Evolutionary conservation across 1,140 invertebrate genomes (phyloP).

Genomic region (Mylabris phalerata): DNA sequence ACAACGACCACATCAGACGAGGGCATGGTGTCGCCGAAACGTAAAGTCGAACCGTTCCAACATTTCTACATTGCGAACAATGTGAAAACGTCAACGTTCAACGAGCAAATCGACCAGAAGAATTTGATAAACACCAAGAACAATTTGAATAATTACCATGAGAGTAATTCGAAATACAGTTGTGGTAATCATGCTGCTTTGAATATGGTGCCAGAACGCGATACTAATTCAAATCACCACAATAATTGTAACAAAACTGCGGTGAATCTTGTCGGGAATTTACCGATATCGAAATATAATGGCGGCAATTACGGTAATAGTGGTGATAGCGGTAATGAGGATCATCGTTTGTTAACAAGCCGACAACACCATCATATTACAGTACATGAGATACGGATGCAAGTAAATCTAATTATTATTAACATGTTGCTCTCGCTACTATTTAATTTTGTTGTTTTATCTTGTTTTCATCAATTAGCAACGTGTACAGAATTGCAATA

Average conservation of each 20-base stretch:
- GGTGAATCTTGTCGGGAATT: conserved; percentile 35
- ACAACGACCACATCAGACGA: conserved; percentile 23
- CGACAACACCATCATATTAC: conserved; percentile 54
- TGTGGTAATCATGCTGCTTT: conserved; percentile 40
- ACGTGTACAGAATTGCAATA: conserved; percentile 74
- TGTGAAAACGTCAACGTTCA: conserved; percentile 43
- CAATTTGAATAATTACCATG: conserved; percentile 32
- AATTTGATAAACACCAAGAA: conserved; percentile 40
- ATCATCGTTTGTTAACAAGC: conserved; percentile 40
- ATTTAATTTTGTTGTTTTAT: background rate
- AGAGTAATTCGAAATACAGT: conserved; percentile 35
- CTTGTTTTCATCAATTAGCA: conserved; percentile 41
- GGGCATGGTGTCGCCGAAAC: conserved; percentile 37
- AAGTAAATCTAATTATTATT: conserved; percentile 37
- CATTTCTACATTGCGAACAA: conserved; percentile 39
- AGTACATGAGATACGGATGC: conserved; percentile 54
- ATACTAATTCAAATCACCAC: conserved; percentile 42
- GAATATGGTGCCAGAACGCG: conserved; percentile 53
- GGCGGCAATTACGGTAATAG: conserved; percentile 41
- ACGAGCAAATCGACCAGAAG: conserved; percentile 41
- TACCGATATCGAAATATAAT: conserved; percentile 26
- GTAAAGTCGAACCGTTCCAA: conserved; percentile 38
- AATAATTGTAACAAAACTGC: conserved; percentile 37
- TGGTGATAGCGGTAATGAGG: conserved; percentile 43
- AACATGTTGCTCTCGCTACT: background rate